Conservation (phyloP, 2,113 vertebrate species). For the Pavo muticus region DNA sequence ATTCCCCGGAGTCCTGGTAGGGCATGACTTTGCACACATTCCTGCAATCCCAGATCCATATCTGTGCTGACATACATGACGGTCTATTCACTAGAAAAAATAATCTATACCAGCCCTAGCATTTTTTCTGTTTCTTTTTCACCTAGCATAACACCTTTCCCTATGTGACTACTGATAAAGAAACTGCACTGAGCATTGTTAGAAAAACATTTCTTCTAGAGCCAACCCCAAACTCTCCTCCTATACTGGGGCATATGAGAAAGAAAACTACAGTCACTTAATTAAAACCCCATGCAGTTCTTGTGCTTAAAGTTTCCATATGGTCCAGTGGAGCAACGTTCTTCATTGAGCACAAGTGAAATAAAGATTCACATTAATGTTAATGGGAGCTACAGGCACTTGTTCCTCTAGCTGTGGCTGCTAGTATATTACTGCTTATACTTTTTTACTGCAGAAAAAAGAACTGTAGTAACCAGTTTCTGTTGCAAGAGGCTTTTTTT, state of each 20-base stretch:
- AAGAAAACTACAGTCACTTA: background rate
- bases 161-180: background rate
- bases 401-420: background rate
- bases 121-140: conserved; percentile 3
- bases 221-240: background rate
- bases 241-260: background rate
- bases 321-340: background rate
- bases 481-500: background rate
- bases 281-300: background rate
- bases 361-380: background rate
- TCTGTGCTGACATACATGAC: background rate
- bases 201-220: background rate
- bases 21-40: background rate
- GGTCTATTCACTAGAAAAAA: background rate
- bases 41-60: background rate
- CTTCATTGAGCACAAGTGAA: background rate
- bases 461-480: background rate
- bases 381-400: background rate
- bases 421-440: background rate
- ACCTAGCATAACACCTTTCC: background rate
- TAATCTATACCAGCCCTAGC: background rate
- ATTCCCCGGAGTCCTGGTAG: background rate
- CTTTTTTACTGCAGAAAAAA: background rate
- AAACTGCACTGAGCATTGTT: background rate
- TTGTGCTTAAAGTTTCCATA: background rate